A percentile compares a stretch with the other conserved stretches of the same genome.
phyloP scores from a whole-genome alignment of 1,140 invertebrate species.

The Temnothorax nylanderi region DNA sequence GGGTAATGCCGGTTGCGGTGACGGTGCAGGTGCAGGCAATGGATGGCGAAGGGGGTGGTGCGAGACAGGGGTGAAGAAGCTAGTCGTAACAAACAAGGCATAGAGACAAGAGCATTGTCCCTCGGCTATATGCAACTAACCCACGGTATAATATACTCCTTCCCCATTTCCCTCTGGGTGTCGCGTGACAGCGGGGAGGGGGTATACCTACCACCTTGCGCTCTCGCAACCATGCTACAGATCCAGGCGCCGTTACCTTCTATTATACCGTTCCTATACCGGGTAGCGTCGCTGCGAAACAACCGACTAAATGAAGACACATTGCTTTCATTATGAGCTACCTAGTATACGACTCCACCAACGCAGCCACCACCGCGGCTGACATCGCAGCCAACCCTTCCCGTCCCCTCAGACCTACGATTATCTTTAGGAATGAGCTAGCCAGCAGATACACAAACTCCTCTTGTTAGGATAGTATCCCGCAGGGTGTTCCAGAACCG shows the following conservation, averaged over 20 bases:
- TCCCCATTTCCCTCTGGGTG: conserved; percentile 16
- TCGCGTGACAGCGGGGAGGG: neutral
- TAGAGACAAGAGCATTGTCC: conserved; percentile 75
- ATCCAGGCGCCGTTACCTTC: conserved; percentile 76
- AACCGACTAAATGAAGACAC: conserved; percentile 81
- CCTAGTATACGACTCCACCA: conserved; percentile 58
- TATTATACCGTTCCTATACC: conserved; percentile 75
- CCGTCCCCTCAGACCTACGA: conserved; percentile 33
- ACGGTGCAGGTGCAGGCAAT: conserved; percentile 47
- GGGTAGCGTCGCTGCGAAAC: conserved; percentile 71
- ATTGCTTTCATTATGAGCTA: conserved; percentile 81
- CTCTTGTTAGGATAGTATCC: conserved; percentile 34
- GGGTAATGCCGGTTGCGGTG: conserved; percentile 3
- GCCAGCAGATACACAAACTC: conserved; percentile 47
- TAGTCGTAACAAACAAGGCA: conserved; percentile 73
- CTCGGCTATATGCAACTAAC: conserved; percentile 61
- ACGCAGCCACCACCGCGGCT: conserved; percentile 7
- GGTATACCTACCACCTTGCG: conserved; percentile 52
- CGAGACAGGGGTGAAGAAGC: conserved; percentile 27
- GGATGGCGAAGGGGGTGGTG: conserved; percentile 37
- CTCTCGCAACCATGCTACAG: conserved; percentile 49
- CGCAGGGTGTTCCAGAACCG: neutral
- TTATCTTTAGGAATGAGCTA: conserved; percentile 53
- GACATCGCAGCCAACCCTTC: conserved; percentile 37
- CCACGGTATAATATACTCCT: conserved; percentile 57